A percentile compares a stretch with the other conserved stretches of the same genome.
Conservation (phyloP, 2,113 vertebrate genomes). For the Nannospalax galili region DNA sequence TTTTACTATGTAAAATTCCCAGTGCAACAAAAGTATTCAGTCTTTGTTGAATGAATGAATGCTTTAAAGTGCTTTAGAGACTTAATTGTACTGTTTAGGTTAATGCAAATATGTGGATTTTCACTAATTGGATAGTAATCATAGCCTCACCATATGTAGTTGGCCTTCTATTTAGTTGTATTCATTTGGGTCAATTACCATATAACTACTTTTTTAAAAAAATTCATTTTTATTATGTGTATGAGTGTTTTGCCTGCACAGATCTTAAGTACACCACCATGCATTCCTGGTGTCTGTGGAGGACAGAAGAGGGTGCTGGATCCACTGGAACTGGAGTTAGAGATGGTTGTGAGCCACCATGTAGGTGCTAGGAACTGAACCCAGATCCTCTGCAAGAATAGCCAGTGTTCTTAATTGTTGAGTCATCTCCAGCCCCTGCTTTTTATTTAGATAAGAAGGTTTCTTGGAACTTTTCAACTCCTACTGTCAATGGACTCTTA, state of each 20-base stretch:
- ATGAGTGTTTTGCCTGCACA: too few relatives aligned
- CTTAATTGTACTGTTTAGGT: conserved; percentile 8
- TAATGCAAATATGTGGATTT: background rate
- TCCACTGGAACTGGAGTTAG: too few relatives aligned
- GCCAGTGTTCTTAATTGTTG: too few relatives aligned
- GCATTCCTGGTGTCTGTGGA: too few relatives aligned
- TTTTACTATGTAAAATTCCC: background rate
- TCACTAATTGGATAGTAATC: conserved; percentile 1
- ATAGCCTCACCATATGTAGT: background rate
- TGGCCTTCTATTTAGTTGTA: background rate
- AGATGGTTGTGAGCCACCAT: too few relatives aligned
- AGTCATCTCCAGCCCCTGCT: background rate
- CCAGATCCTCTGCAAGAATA: too few relatives aligned
- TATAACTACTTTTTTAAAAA: background rate
- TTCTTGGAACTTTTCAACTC: background rate
- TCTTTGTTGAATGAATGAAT: background rate
- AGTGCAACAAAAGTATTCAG: background rate
- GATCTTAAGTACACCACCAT: too few relatives aligned
- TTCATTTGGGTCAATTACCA: conserved; percentile 14
- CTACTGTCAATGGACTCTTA: background rate
- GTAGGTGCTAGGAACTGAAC: too few relatives aligned
- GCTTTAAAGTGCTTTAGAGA: background rate
- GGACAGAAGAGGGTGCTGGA: too few relatives aligned
- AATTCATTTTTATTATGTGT: too few relatives aligned
- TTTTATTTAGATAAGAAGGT: conserved; percentile 44